Percentiles rank a stretch among this genome's conserved stretches.
Conservation (phyloP, 2,113 vertebrate species). For the Myocastor coypus region DNA sequence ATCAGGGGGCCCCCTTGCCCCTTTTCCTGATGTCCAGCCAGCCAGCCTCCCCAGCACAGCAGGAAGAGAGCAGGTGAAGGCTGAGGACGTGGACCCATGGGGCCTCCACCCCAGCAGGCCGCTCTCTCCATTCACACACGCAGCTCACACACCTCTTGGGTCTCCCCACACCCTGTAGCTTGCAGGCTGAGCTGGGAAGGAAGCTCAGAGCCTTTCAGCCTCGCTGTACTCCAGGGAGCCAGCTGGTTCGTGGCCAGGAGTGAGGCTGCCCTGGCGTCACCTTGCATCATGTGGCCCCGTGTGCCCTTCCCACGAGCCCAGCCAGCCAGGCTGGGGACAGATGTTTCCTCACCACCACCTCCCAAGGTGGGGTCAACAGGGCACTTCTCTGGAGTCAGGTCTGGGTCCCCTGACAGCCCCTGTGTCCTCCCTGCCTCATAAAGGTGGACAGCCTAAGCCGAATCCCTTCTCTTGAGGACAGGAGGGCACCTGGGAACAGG, state of each 20-base stretch:
- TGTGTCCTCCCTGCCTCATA: not conserved
- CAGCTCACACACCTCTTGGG: too few relatives aligned
- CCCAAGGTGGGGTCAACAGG: accelerated
- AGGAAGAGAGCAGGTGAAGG: not conserved
- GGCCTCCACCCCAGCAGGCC: not conserved
- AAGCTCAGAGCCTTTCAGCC: accelerated
- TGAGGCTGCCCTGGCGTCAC: accelerated
- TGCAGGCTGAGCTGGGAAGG: not conserved
- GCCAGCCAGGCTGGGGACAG: accelerated
- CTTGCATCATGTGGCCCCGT: accelerated
- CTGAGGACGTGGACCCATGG: not conserved
- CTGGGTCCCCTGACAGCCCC: not conserved
- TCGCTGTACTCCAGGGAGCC: not conserved
- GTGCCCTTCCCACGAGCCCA: accelerated
- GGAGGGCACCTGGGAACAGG: not conserved
- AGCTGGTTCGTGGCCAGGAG: not conserved
- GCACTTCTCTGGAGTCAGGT: not conserved
- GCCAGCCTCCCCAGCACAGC: too few relatives aligned
- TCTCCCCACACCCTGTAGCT: not conserved
- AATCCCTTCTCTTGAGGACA: not conserved
- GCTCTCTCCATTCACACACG: not conserved
- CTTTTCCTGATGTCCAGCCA: not conserved
- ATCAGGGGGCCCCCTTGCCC: not conserved
- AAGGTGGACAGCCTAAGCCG: not conserved
- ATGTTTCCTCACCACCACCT: not conserved